These are phyloP conservation scores for Sebastes flavidus DNA, from an alignment of 2,797 vertebrate genomes.

Conservation along the genomic window DNA sequence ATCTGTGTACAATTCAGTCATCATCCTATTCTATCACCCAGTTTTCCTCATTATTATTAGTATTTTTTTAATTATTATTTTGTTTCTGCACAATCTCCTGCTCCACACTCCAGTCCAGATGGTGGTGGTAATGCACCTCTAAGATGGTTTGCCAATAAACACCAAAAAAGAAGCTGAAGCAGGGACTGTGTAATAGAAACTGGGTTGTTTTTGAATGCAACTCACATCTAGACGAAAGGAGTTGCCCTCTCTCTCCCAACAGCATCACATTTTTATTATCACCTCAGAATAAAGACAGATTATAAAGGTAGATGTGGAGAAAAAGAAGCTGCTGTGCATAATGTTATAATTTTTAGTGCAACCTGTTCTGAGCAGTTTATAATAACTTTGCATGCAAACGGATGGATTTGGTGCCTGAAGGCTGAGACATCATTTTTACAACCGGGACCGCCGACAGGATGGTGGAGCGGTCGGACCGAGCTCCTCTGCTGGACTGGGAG, in stretches of 20 bases:
- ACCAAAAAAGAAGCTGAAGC: too few relatives aligned
- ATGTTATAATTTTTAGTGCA: constrained; percentile 8
- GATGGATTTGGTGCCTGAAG: constrained; percentile 66
- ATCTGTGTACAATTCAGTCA: too few relatives aligned
- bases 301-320: constrained; percentile 16
- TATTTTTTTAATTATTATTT: too few relatives aligned
- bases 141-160: too few relatives aligned
- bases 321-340: background rate
- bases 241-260: constrained; percentile 66
- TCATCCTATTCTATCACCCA: too few relatives aligned
- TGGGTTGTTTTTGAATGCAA: constrained; percentile 60
- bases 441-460: constrained; percentile 69
- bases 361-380: background rate
- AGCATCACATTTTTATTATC: constrained; percentile 71
- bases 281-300: constrained; percentile 35
- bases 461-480: constrained; percentile 91
- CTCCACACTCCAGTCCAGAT: too few relatives aligned
- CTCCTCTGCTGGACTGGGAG: constrained; percentile 91
- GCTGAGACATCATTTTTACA: constrained; percentile 51
- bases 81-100: too few relatives aligned
- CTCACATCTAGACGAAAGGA: constrained; percentile 62
- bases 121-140: too few relatives aligned
- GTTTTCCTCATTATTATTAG: too few relatives aligned
- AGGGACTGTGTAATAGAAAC: background rate
- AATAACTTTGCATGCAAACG: constrained; percentile 41